Evolutionary conservation across 2,113 vertebrate species (phyloP), one percentile per base, ranked within the genome.

Genomic region (Montifringilla adamsi): DNA sequence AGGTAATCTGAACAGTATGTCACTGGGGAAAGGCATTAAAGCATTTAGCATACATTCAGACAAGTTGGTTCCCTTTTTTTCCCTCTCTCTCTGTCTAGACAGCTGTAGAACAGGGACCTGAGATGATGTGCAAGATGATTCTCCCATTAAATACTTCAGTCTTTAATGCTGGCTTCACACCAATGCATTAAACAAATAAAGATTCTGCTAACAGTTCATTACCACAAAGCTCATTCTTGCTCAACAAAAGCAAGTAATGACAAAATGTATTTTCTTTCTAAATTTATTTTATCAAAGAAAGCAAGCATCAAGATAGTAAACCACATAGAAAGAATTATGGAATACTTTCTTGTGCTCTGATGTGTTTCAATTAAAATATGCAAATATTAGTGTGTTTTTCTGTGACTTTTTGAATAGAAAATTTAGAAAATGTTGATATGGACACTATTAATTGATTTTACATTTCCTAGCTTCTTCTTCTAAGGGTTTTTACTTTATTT

Each of bases 401-500:
- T 53, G 37, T 5, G 46, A 43, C 30, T 35, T 94, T 59, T 70
- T 53, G 37, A 91, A 79, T 11, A 35, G 28, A 64, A 83, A 69
- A 90, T 20, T 60, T 66, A 50, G 18, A 46, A 94, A 87, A 79
- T 46, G 6, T 56, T 91, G 53, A 87, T 92, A 87, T 9, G n/a
- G 41, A 53, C 13, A 15, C 21, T 69, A 52, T 68, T 58, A 89
- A 73, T 55, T 82, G 79, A 89, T 96, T 95, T 90, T 96, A 90
- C 33, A 89, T 95, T 52, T 91, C 67, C 69, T 94, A 75, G 21
- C 64, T 73, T 8, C 90, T 80, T 97, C 89, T 83, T 97, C 91
- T 94, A 94, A 87, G 73, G 39, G 15, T 33, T 92, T 92, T 94
- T 90, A 91, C 86, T 95, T 94, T 85, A 92, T 88, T 97, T 67